A percentile compares a stretch with the other conserved stretches of the same genome.
These are phyloP conservation scores for Eudiplozoon nipponicum DNA, from an alignment of 2,888 invertebrate species.

Conservation along the genomic window DNA sequence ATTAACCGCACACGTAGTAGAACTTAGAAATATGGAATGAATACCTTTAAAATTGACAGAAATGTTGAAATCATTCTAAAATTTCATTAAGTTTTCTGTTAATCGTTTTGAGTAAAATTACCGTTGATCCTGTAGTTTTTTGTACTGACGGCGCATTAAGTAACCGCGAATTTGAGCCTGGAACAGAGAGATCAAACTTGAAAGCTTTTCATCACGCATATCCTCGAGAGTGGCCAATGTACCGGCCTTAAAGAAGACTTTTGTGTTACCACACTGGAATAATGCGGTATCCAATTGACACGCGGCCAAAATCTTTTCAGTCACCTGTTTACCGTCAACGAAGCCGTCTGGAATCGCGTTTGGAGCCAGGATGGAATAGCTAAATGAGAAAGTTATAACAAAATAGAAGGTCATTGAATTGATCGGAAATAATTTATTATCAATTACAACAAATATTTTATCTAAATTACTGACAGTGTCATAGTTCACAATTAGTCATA, in stretches of 20 bases:
- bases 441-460: neutral
- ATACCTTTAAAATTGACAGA: neutral
- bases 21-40: too few species aligned
- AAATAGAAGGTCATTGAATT: slow-evolving; percentile 6
- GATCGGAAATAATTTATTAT: neutral
- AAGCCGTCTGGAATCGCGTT: slow-evolving; percentile 35
- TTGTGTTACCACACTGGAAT: slow-evolving; percentile 87
- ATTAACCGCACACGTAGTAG: too few species aligned
- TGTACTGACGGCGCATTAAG: slow-evolving; percentile 40
- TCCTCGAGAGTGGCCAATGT: slow-evolving; percentile 99
- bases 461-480: neutral
- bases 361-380: slow-evolving; percentile 88
- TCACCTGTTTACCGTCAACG: slow-evolving; percentile 36
- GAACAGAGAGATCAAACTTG: slow-evolving; percentile 71
- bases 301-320: slow-evolving; percentile 31
- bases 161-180: slow-evolving; percentile 66
- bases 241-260: slow-evolving; percentile 99
- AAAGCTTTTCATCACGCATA: slow-evolving; percentile 84
- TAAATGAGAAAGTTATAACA: slow-evolving; percentile 15
- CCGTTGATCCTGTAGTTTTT: slow-evolving; percentile 87
- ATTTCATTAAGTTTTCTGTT: too few species aligned
- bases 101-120: slow-evolving; percentile 32
- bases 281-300: slow-evolving; percentile 54
- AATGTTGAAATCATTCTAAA: too few species aligned
- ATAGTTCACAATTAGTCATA: neutral